Conservation (phyloP, 2,113 vertebrate species). For the Furnarius figulus region DNA sequence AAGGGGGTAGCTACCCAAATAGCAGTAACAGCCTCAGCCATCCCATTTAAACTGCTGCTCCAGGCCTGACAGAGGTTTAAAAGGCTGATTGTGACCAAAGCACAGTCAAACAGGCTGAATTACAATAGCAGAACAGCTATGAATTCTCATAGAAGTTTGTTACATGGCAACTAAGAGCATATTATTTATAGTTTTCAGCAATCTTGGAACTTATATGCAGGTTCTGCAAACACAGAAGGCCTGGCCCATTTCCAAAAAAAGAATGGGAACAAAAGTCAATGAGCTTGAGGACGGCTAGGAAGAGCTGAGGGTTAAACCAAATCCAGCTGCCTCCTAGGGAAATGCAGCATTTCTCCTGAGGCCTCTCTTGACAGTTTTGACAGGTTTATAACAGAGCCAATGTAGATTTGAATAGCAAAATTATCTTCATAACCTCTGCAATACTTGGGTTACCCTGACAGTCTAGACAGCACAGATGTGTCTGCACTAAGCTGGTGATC, state of each 20-base stretch:
- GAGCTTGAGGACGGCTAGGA: background rate
- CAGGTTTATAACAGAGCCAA: constrained; percentile 14
- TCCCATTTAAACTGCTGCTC: background rate
- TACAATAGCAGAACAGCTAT: constrained; percentile 10
- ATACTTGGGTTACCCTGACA: background rate
- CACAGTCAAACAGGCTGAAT: background rate
- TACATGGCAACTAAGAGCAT: background rate
- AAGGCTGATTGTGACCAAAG: background rate
- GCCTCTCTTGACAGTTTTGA: background rate
- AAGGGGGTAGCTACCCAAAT: background rate
- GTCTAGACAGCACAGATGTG: constrained; percentile 24
- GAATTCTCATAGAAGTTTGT: background rate
- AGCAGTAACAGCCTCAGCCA: background rate
- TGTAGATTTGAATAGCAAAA: background rate
- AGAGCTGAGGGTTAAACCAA: background rate
- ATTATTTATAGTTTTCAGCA: constrained; percentile 5
- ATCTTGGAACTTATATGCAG: background rate
- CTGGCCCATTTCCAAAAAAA: background rate
- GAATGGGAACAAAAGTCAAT: background rate
- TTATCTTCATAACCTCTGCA: constrained; percentile 18
- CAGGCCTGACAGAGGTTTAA: background rate
- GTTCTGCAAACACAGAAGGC: background rate
- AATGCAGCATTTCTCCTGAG: background rate
- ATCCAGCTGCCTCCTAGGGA: constrained; percentile 21
- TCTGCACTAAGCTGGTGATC: background rate